A percentile compares a stretch with the other conserved stretches of the same genome.
Conservation (phyloP, 1,140 invertebrate species). For the Danaus plexippus region DNA sequence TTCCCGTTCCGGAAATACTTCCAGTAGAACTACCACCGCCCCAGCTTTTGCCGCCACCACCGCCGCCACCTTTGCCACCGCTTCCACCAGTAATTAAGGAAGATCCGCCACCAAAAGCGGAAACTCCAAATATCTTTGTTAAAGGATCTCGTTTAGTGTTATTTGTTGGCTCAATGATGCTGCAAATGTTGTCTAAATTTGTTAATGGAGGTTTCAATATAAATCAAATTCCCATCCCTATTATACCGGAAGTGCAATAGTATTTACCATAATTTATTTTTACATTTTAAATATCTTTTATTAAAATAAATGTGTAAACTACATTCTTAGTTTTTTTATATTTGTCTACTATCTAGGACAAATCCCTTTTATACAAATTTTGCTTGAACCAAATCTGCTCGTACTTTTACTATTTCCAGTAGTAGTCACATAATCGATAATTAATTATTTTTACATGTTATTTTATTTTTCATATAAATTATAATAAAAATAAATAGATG, state of each 20-base stretch:
- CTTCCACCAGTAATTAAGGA: slow-evolving; percentile 6
- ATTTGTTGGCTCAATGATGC: slow-evolving; percentile 35
- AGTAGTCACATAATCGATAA: too few species aligned
- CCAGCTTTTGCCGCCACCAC: neutral
- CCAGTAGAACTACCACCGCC: slow-evolving; percentile 1
- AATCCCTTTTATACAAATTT: too few species aligned
- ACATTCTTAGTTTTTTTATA: too few species aligned
- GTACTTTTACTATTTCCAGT: too few species aligned
- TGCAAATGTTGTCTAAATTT: slow-evolving; percentile 30
- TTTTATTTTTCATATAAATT: too few species aligned
- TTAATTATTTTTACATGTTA: too few species aligned
- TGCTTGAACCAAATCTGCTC: too few species aligned
- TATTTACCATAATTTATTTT: too few species aligned
- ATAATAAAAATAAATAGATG: too few species aligned
- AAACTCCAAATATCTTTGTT: slow-evolving; percentile 28
- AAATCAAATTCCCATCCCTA: slow-evolving; percentile 14
- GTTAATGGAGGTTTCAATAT: slow-evolving; percentile 20
- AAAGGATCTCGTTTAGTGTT: slow-evolving; percentile 36
- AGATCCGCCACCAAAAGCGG: slow-evolving; percentile 20
- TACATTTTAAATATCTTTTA: too few species aligned
- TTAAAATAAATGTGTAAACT: too few species aligned
- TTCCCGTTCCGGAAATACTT: slow-evolving; percentile 9
- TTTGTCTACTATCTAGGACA: too few species aligned
- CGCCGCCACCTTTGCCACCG: slow-evolving; percentile 7
- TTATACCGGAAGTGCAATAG: neutral